Evolutionary conservation across 2,797 vertebrate species (phyloP).

Genomic region (Rhodeus uyekii): DNA sequence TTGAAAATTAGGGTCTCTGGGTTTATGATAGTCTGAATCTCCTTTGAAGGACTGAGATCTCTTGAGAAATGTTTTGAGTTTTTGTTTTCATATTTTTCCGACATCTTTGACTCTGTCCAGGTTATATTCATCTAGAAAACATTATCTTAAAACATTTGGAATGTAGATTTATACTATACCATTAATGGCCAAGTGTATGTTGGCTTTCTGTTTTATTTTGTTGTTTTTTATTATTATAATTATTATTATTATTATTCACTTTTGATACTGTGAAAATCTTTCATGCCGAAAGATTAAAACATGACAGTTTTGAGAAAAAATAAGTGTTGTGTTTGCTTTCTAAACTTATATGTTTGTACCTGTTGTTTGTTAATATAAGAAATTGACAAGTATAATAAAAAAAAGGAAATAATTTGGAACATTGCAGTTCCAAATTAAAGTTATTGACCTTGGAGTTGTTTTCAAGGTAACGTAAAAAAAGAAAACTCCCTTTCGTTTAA

Average conservation of each 20-base stretch:
- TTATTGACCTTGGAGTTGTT: background rate
- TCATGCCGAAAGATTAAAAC: slow-evolving; percentile 91
- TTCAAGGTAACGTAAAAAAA: background rate
- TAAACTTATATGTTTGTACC: background rate
- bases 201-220: slow-evolving; percentile 66
- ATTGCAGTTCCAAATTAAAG: background rate
- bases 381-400: background rate
- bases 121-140: slow-evolving; percentile 82
- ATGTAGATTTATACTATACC: slow-evolving; percentile 88
- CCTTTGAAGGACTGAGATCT: slow-evolving; percentile 60
- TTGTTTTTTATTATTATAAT: slow-evolving; percentile 63
- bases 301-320: slow-evolving; percentile 86
- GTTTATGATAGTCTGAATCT: slow-evolving; percentile 59
- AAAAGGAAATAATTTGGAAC: background rate
- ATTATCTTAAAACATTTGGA: slow-evolving; percentile 81
- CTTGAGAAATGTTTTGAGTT: slow-evolving; percentile 66
- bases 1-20: slow-evolving; percentile 60
- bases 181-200: slow-evolving; percentile 82
- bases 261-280: slow-evolving; percentile 99
- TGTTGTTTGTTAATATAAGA: background rate
- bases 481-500: background rate
- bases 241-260: slow-evolving; percentile 82
- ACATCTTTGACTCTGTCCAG: slow-evolving; percentile 84
- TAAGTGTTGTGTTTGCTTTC: slow-evolving; percentile 73
- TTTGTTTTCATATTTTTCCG: slow-evolving; percentile 70